These are phyloP conservation scores for Mormyrus hasselquistii DNA, from an alignment of 2,797 vertebrate species.

Conservation along the genomic window DNA sequence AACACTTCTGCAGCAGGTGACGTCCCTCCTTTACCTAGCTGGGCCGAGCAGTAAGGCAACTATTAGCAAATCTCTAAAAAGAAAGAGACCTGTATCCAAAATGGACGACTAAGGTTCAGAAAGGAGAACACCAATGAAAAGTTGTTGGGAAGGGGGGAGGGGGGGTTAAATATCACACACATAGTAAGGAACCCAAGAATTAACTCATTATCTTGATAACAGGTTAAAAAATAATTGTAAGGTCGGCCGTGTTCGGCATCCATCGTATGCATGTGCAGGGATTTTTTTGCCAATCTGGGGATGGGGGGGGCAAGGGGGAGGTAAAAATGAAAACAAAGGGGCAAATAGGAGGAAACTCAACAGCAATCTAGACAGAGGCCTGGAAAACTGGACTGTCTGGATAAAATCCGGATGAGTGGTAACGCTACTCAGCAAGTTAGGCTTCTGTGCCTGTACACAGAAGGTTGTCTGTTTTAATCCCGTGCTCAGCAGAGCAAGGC, in stretches of 20 bases:
- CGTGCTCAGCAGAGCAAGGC: neutral
- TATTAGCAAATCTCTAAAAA: neutral
- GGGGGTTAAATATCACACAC: neutral
- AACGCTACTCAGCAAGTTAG: neutral
- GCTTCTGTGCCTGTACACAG: neutral
- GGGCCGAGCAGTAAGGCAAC: neutral
- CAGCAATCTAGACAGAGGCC: neutral
- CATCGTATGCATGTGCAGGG: neutral
- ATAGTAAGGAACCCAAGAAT: neutral
- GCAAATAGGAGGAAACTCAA: neutral
- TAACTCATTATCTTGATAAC: neutral
- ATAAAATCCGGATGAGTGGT: neutral
- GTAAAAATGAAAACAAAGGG: neutral
- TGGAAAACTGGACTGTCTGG: neutral
- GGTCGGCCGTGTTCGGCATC: neutral
- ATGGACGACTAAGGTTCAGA: neutral
- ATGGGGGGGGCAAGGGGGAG: neutral
- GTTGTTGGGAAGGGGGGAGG: neutral
- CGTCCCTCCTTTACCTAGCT: neutral
- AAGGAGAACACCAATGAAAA: neutral
- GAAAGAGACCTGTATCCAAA: neutral
- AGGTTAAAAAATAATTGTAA: neutral
- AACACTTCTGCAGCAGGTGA: neutral
- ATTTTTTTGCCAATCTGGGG: neutral
- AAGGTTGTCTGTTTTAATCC: neutral